Percentiles rank a stretch among this genome's conserved stretches.
Evolutionary conservation across 2,113 vertebrate genomes (phyloP).

Genomic region (Erythrolamprus reginae): DNA sequence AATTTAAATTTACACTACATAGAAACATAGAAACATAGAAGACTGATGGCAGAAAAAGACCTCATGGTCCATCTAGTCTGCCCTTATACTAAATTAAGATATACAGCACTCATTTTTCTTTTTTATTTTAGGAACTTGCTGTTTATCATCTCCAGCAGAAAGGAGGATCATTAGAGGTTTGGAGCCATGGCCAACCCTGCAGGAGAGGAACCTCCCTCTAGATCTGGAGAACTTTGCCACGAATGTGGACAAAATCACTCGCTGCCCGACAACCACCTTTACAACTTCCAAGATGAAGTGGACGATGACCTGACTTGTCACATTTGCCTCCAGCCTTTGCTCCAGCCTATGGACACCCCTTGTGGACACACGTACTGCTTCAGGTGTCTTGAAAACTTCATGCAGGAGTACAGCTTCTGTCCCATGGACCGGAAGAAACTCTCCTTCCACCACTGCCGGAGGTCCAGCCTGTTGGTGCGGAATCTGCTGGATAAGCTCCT

Average conservation of each 20-base stretch:
- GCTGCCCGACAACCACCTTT: constrained; percentile 80
- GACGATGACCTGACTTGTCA: constrained; percentile 89
- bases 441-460: constrained; percentile 80
- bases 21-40: too few species aligned
- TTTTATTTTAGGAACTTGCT: not conserved
- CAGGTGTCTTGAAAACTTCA: constrained; percentile 84
- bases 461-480: constrained; percentile 83
- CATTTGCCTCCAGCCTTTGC: constrained; percentile 87
- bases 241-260: constrained; percentile 86
- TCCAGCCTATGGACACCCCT: constrained; percentile 88
- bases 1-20: too few species aligned
- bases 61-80: too few species aligned
- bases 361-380: constrained; percentile 90
- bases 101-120: not conserved
- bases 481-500: constrained; percentile 87
- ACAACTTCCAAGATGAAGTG: constrained; percentile 89
- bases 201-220: constrained; percentile 17
- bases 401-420: constrained; percentile 87
- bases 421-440: constrained; percentile 85
- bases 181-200: constrained; percentile 70
- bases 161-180: not conserved
- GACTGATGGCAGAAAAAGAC: too few species aligned
- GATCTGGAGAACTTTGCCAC: constrained; percentile 67
- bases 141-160: not conserved
- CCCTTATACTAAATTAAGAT: not conserved